phyloP scores from a whole-genome alignment of 2,113 vertebrate genomes.

The Dendrocopos noguchii region DNA sequence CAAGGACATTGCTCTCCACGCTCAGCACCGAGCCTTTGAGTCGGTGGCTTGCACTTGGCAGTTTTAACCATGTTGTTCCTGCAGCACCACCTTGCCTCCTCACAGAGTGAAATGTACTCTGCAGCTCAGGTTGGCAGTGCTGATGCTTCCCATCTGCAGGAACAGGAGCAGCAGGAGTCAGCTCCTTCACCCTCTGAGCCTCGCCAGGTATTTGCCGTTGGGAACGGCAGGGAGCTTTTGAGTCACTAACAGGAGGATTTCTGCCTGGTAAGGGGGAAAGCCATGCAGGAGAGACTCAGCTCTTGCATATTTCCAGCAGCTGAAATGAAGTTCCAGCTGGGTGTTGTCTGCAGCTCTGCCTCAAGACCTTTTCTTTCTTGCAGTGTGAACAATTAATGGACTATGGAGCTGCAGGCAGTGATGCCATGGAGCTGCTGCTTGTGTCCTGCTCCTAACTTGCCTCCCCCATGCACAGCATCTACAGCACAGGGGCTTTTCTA shows the following conservation, averaged over 20 bases:
- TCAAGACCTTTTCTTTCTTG: not conserved
- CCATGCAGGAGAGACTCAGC: not conserved
- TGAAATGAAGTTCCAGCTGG: not conserved
- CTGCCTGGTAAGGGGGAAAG: not conserved
- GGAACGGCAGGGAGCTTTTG: not conserved
- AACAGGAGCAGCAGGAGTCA: not conserved
- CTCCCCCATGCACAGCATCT: not conserved
- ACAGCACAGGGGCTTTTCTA: not conserved
- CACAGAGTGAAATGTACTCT: not conserved
- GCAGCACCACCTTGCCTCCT: not conserved
- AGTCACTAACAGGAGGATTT: not conserved
- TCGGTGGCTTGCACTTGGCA: not conserved
- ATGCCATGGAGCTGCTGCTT: not conserved
- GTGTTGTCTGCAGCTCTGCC: not conserved
- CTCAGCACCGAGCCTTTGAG: not conserved
- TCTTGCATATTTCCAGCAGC: not conserved
- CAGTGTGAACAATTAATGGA: rapidly evolving
- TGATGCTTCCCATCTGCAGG: not conserved
- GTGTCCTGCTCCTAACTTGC: not conserved
- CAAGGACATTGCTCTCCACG: not conserved
- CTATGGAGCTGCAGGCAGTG: not conserved
- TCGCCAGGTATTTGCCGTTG: not conserved
- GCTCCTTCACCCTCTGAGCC: not conserved
- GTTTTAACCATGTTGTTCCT: not conserved
- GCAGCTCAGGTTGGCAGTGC: not conserved